Base-by-base conservation (phyloP, 2,113 vertebrate genomes). In the Oophaga pumilio region DNA sequence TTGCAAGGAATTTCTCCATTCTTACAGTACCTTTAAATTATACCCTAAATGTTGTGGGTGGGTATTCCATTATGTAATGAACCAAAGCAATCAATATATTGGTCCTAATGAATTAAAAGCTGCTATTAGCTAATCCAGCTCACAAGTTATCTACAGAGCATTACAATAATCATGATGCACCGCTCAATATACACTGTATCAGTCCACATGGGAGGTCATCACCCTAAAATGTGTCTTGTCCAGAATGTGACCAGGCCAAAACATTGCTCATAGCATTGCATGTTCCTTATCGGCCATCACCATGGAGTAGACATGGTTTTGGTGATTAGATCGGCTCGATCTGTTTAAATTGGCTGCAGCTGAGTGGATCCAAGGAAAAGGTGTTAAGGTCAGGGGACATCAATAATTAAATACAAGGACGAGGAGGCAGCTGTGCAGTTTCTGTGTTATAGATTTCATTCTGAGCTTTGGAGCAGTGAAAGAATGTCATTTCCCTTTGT, bases 321-420 rank as follows among this genome's bases (percentile, higher is more conserved):
- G 20, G 59, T 57, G 66, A 87, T 76, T 62, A 76, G 69, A 87
- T 87, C 79, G 50, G 22, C 71, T 83, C 83, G 56, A 87, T 87
- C 26, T 76, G 28, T 74, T 26, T 62, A 53, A 76, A 87, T 87
- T 82, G 79, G 78, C 69, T 82, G n/a, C 57, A 52, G 86, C 57
- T 76, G 79, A 87, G 71, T 49, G 60, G 13, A 57, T 87, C 57
- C 69, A 52, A 71, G 49, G 80, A 17, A 82, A 82, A 66, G 86
- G 86, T 87, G 68, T 56, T 56, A 74, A 87, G 86, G 86, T 76
- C 62, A 64, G 50, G 49, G 69, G 79, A n/a, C 76, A 64, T 82
- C 86, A 83, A 83, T 76, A 87, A 87, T 82, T 87, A 82, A 82
- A 82, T 76, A 28, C 80, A 53, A 66, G 69, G 68, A 64, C 26